These are phyloP conservation scores for Phrixothrix hirtus DNA, from an alignment of 2,888 invertebrate species.

Conservation along the genomic window DNA sequence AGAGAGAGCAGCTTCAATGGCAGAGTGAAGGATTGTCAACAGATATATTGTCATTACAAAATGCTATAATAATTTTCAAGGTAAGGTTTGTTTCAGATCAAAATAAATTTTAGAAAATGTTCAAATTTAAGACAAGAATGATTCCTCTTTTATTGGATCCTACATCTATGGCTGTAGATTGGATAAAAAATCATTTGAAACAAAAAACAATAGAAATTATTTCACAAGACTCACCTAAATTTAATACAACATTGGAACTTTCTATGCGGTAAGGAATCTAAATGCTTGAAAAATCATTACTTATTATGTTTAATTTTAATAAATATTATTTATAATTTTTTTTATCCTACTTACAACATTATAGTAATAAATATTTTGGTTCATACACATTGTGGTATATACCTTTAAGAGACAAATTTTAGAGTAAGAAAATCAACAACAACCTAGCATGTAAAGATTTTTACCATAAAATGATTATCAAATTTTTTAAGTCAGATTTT, in stretches of 20 bases:
- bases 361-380: too few species aligned
- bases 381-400: too few species aligned
- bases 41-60: conserved; percentile 78
- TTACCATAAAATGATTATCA: too few species aligned
- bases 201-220: conserved; percentile 73
- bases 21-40: conserved; percentile 81
- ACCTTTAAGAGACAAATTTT: too few species aligned
- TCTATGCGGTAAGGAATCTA: conserved; percentile 63
- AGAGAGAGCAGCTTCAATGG: conserved; percentile 83
- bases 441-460: too few species aligned
- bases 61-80: conserved; percentile 77
- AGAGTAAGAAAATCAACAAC: too few species aligned
- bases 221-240: conserved; percentile 75
- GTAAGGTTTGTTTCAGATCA: conserved; percentile 54
- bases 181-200: conserved; percentile 76
- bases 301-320: too few species aligned
- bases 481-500: too few species aligned
- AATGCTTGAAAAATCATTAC: neutral
- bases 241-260: conserved; percentile 74
- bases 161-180: conserved; percentile 77
- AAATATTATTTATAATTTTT: too few species aligned
- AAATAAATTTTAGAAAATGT: conserved; percentile 8
- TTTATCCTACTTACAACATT: too few species aligned
- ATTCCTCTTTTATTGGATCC: conserved; percentile 89
- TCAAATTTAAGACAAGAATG: conserved; percentile 55